Base-by-base conservation (phyloP, 2,888 invertebrate genomes). In the Adela reaumurella region DNA sequence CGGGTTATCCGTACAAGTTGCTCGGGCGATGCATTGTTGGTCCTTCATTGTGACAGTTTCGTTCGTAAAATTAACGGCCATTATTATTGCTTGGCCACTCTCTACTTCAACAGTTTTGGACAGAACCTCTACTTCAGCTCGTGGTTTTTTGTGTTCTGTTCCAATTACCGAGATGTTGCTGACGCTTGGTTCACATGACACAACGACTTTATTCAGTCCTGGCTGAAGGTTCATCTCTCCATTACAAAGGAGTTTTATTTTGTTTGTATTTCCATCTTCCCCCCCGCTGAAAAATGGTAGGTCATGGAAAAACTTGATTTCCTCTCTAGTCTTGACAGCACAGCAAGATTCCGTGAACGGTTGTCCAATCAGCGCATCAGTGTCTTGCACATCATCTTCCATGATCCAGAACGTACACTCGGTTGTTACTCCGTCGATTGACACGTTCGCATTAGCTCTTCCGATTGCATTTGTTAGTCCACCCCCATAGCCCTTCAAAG, bases 101-200 rank as follows among this genome's bases (percentile, higher is more conserved):
- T 17, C 4, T 10, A 20, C 19, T 17, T 52, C 54, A 1, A 49
- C 42, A 1, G 17, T 17, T 5, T 50, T 49, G 42, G 45, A 43
- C 17, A 48, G 8, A 11, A 53, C 43, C 46, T 51, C 46, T 3
- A 29, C 51, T 44, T 53, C 53, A 49, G 11, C 43, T 14, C 46
- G 17, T 2, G 52, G 53, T 46, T 53, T 50, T 19, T 48, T 17
- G 20, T 53, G 53, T 47, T 50, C 51, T 35, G 47, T 52, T 2
- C 43, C 29, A 11, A 19, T 44, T 4, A 50, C 24, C 4, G 8
- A 44, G 24, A 51, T 18, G 2, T 45, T 5, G 14, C 51, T 50
- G 45, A n/a, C 44, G 1, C 48, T 24, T 44, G 46, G 11, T n/a
- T 51, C 50, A 16, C 51, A 51, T 14, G 49, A 18, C 5, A 53